These are phyloP conservation scores for Chlamydotis undulata DNA, from an alignment of 2,113 vertebrate species.

Conservation along the genomic window DNA sequence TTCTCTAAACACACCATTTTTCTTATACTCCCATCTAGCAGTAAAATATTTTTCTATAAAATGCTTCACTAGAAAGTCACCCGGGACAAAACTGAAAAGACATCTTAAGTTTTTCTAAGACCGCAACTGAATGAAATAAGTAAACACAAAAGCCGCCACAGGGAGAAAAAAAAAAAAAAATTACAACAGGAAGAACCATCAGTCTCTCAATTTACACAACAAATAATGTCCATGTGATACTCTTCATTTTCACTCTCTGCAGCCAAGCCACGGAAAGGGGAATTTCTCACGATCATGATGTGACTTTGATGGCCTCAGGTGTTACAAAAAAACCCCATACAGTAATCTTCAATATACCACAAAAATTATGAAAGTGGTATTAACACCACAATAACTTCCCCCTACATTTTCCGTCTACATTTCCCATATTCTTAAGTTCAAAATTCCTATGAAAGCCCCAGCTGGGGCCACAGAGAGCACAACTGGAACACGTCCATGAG, in stretches of 20 bases:
- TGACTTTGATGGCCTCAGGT: neutral
- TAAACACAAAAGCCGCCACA: neutral
- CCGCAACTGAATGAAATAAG: neutral
- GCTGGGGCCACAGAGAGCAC: neutral
- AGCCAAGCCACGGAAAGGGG: neutral
- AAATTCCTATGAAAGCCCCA: neutral
- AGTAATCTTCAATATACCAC: accelerated
- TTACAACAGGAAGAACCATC: neutral
- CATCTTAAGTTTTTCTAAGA: neutral
- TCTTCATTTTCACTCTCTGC: neutral
- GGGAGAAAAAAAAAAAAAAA: neutral
- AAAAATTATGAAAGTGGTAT: neutral
- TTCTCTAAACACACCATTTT: neutral
- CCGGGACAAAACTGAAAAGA: neutral
- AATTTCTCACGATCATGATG: neutral
- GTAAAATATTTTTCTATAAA: neutral
- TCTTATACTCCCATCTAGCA: neutral
- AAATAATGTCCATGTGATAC: neutral
- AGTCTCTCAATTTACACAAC: neutral
- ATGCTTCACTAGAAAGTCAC: neutral
- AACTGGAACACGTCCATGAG: neutral
- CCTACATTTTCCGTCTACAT: neutral
- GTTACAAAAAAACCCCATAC: accelerated
- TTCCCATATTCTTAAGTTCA: neutral
- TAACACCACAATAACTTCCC: neutral